A percentile compares a stretch with the other conserved stretches of the same genome.
Evolutionary conservation across 2,797 vertebrate genomes (phyloP).

Genomic region (Leucoraja ocellata): DNA sequence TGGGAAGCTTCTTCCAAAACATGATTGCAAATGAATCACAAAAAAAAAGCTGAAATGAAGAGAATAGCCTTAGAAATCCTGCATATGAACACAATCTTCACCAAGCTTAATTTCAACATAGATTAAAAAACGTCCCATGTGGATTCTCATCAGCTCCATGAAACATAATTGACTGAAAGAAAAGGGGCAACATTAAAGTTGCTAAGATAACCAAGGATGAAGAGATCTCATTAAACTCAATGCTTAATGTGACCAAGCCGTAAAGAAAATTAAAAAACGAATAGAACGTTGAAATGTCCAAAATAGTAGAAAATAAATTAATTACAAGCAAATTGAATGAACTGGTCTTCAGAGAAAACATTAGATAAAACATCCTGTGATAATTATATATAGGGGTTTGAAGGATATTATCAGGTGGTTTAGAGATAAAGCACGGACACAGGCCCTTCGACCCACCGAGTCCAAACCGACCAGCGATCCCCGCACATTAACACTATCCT

Average conservation of each 20-base stretch:
- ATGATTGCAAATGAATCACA: neutral
- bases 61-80: neutral
- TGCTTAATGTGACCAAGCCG: neutral
- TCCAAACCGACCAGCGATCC: too few species aligned
- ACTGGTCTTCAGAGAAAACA: too few species aligned
- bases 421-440: too few species aligned
- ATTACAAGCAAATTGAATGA: neutral
- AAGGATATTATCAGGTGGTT: too few species aligned
- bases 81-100: neutral
- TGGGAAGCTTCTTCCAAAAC: neutral
- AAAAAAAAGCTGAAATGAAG: neutral
- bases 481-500: too few species aligned
- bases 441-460: too few species aligned
- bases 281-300: neutral
- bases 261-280: neutral
- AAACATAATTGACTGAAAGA: neutral
- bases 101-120: neutral
- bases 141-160: neutral
- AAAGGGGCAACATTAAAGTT: neutral
- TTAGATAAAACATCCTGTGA: too few species aligned
- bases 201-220: neutral
- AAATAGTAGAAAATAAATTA: neutral
- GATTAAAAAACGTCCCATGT: neutral
- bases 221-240: neutral
- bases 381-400: too few species aligned